These are phyloP conservation scores for Serinus canaria DNA, from an alignment of 2,113 vertebrate genomes.

Conservation along the genomic window DNA sequence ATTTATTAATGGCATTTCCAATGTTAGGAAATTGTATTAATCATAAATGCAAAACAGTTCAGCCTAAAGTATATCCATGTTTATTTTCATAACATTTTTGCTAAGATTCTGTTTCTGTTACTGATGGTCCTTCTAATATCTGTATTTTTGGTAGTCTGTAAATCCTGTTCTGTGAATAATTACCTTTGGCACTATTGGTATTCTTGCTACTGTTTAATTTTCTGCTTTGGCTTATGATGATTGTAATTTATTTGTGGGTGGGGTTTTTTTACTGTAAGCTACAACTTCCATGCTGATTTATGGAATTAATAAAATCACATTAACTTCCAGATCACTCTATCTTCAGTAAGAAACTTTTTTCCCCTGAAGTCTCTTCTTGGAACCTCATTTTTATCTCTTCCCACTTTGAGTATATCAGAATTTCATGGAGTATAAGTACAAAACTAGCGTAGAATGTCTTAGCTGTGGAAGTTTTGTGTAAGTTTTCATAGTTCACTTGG, in stretches of 20 bases:
- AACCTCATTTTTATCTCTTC: neutral
- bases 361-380: neutral
- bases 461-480: neutral
- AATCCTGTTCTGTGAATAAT: neutral
- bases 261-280: neutral
- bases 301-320: neutral
- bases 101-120: neutral
- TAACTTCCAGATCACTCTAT: neutral
- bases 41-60: neutral
- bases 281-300: neutral
- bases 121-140: neutral
- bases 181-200: neutral
- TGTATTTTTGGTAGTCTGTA: neutral
- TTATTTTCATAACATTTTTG: neutral
- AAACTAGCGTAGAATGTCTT: neutral
- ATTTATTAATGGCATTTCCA: neutral
- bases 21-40: neutral
- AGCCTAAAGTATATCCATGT: neutral
- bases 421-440: neutral
- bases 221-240: neutral
- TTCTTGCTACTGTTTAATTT: neutral
- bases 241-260: neutral
- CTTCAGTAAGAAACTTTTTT: neutral
- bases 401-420: neutral
- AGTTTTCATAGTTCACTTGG: neutral